Evolutionary conservation across 2,113 vertebrate genomes (phyloP).

Genomic region (Halcyon malimbica): DNA sequence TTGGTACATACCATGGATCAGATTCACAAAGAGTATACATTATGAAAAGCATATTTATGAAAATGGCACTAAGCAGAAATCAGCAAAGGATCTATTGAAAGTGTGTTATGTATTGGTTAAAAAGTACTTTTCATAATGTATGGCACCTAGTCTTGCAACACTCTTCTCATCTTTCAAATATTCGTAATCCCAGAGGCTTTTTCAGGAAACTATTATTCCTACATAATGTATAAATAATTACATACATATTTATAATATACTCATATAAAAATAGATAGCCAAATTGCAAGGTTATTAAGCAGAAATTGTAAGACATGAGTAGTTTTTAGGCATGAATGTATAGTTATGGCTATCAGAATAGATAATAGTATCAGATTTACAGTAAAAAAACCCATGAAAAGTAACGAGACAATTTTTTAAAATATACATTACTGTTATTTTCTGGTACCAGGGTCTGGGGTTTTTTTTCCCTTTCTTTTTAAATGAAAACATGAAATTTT

Average conservation of each 20-base stretch:
- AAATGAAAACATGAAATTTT: conserved; percentile 8
- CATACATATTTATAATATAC: neutral
- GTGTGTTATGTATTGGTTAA: neutral
- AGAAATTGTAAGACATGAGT: conserved; percentile 44
- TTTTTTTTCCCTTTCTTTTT: neutral
- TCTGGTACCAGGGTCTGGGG: neutral
- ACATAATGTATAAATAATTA: neutral
- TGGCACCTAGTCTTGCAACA: conserved; percentile 45
- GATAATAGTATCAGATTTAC: conserved; percentile 27
- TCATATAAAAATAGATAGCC: conserved; percentile 58
- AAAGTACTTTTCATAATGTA: conserved; percentile 56
- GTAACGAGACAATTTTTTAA: neutral
- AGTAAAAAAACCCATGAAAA: conserved; percentile 19
- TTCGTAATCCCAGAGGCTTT: conserved; percentile 57
- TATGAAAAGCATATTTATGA: neutral
- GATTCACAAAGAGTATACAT: neutral
- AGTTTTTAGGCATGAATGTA: conserved; percentile 35
- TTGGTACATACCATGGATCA: neutral
- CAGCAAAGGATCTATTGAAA: neutral
- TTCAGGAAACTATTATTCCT: conserved; percentile 53
- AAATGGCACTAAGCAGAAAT: neutral
- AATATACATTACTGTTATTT: neutral
- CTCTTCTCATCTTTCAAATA: conserved; percentile 59
- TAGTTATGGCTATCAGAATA: conserved; percentile 40
- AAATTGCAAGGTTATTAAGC: conserved; percentile 59